Conservation (phyloP, 2,888 invertebrate species). For the Hydrotaea diabolus region DNA sequence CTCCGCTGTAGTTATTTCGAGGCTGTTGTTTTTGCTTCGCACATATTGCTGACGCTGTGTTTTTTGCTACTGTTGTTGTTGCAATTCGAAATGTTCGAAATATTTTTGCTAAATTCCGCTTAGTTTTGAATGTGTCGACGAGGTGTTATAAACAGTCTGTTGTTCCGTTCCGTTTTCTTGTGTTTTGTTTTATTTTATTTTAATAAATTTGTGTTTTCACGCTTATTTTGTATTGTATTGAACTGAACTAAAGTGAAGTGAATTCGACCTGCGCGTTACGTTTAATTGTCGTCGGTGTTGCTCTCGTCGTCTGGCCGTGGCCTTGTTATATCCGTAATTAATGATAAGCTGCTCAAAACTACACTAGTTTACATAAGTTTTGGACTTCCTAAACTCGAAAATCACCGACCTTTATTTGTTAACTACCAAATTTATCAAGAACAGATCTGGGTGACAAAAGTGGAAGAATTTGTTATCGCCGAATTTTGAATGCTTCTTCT, state of each 20-base stretch:
- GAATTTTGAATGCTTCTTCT: too few relatives aligned
- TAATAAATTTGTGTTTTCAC: constrained; percentile 16
- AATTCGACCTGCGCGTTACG: constrained; percentile 39
- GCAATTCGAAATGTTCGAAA: constrained; percentile 46
- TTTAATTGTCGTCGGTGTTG: constrained; percentile 29
- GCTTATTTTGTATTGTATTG: constrained; percentile 27
- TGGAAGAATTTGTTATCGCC: too few relatives aligned
- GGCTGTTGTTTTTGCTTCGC: constrained; percentile 7
- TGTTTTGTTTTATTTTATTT: constrained; percentile 4
- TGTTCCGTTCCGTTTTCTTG: constrained; percentile 43
- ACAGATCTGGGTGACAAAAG: too few relatives aligned
- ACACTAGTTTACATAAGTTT: too few relatives aligned
- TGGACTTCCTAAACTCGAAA: too few relatives aligned
- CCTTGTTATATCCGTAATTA: constrained; percentile 7
- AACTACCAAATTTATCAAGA: too few relatives aligned
- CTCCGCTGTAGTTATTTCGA: constrained; percentile 5
- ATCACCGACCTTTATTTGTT: too few relatives aligned
- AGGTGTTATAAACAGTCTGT: constrained; percentile 54
- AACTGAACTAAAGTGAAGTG: neutral
- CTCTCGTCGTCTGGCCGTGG: neutral
- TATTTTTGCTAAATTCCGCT: constrained; percentile 53
- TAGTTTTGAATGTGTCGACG: constrained; percentile 60
- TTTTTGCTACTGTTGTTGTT: constrained; percentile 24
- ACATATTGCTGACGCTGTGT: neutral
- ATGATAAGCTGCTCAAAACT: neutral